A percentile compares a stretch with the other conserved stretches of the same genome.
phyloP scores from a whole-genome alignment of 1,140 invertebrate genomes.

The Cydia amplana region DNA sequence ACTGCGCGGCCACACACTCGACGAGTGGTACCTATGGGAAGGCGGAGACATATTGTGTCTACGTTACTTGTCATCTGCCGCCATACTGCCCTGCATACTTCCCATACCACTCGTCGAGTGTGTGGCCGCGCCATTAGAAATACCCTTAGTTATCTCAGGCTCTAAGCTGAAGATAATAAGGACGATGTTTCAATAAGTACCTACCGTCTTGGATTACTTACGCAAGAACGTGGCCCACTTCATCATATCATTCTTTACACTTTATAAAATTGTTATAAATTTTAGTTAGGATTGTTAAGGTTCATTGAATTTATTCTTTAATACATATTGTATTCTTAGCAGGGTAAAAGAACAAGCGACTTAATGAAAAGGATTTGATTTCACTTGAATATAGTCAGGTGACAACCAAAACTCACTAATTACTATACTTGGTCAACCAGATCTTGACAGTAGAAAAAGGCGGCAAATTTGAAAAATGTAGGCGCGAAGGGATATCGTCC shows the following conservation, averaged over 20 bases:
- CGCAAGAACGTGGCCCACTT: background rate
- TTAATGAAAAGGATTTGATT: slow-evolving; percentile 4
- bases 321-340: background rate
- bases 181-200: background rate
- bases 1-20: background rate
- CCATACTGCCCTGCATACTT: too few species aligned
- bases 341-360: slow-evolving; percentile 13
- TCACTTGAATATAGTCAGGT: background rate
- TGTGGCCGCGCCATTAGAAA: background rate
- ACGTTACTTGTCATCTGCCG: too few species aligned
- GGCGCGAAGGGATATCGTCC: too few species aligned
- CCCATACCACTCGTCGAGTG: too few species aligned
- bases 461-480: too few species aligned
- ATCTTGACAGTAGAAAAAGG: too few species aligned
- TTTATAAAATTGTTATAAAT: background rate
- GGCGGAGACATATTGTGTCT: too few species aligned
- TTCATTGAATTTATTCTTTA: background rate
- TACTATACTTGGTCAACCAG: too few species aligned
- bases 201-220: too few species aligned
- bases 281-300: slow-evolving; percentile 13
- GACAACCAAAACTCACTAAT: too few species aligned
- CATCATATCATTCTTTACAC: slow-evolving; percentile 15
- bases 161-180: background rate
- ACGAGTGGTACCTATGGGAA: too few species aligned
- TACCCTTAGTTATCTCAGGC: background rate